Base-by-base conservation (phyloP, 1,140 invertebrate species). In the Laupala kohalensis region DNA sequence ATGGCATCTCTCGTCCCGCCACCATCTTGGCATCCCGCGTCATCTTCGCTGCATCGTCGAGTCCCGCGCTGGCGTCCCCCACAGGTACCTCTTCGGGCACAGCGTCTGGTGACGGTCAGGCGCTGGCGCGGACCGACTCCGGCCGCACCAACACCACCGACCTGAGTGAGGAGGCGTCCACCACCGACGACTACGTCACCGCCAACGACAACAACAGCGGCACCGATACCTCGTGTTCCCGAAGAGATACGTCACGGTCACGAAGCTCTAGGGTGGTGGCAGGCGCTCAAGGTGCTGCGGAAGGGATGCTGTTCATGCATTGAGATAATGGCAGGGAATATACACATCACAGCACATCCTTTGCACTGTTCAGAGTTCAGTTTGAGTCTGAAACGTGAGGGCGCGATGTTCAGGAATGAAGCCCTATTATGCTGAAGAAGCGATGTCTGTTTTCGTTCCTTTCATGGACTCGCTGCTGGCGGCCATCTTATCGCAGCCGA, bases 171-270 rank as follows among this genome's bases (percentile, higher is more conserved):
- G 89, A 88, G 73, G 93, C 92, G 71, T 92, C 90, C 24, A 91
- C 90, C 26, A 94, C 92, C 26, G 92, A 94, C 78, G 92, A 94
- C 78, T 95, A 94, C 79, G 88, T 92, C 73, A 94, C 93, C 77
- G 92, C 92, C 24, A 82, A 79, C 67, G 82, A 83, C 66, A 79
- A 81, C 78, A 92, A 89, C 79, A 92, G 91, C 29, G 90, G 89
- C 74, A 89, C 87, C 73, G 89, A 88, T 69, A 75, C 73, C 2
- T 71, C 72, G 12, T 53, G 37, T 19, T 74, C 75, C 74, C 72
- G 80, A 28, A 62, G 77, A 64, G 67, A 75, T 74, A 75, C 66
- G 9, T 64, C 24, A 25, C 30, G n/a, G 80, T 80, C 30, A 81
- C 82, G 67, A 84, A 80, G 19, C 80, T 78, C 67, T 73, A 63